Evolutionary conservation across 2,888 invertebrate species (phyloP), one percentile per base, ranked within the genome.

Genomic region (Eueremaeus valkanovi): DNA sequence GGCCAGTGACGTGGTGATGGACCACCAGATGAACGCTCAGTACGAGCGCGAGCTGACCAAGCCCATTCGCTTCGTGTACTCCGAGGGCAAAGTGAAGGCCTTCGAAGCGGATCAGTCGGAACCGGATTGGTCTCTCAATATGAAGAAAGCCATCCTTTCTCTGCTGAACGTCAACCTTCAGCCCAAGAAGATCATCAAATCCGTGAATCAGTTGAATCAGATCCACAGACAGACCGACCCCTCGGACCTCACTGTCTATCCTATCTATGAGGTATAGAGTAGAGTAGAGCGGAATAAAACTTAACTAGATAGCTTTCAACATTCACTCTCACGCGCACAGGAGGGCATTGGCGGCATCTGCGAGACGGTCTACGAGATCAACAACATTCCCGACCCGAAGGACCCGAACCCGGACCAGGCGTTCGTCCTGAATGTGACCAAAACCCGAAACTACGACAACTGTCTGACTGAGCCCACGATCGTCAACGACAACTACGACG

Each of bases 111-210:
- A 79, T 3, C 74, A 76, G 2, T 80, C 80, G 55, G 83, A 84
- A 27, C 82, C 83, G 0, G 77, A 79, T 18, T 83, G 82, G 81
- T 83, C 83, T n/a, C 79, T 83, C 73, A 84, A 85, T 81, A 81
- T 84, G 77, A 85, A 85, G 81, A 81, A 82, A 76, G 82, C 82
- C 73, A 76, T 83, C 51, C 81, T 83, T 31, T 79, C 81, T 49
- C 70, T 83, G 49, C 72, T 83, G 36, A 81, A 82, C 75, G 76
- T 84, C 18, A 81, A 83, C 76, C 76, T 83, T 31, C 81, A 81
- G 27, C 81, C 76, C 1, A 45, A 76, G 0, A 76, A 79, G 24
- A 40, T 76, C 16, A 74, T 76, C 6, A 68, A 75, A 13, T 36
- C 36, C 3, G 31, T 18, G 33, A 58, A 27, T n/a, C n/a, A n/a